phyloP scores from a whole-genome alignment of 2,113 vertebrate genomes.

The Eubucco bourcierii region DNA sequence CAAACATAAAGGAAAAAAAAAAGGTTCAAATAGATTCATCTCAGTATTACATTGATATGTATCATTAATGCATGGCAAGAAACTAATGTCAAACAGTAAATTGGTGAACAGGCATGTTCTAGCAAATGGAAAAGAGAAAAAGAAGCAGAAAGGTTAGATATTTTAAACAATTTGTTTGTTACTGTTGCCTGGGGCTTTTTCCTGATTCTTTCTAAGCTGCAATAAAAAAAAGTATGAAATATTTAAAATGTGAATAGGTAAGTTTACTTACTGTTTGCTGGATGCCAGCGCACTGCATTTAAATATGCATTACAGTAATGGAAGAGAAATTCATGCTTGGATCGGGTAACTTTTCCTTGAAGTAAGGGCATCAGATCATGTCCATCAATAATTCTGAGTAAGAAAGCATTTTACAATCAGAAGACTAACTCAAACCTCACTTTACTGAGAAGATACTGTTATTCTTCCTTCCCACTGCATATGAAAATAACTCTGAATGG shows the following conservation, averaged over 20 bases:
- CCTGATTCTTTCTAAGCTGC: not conserved
- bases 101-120: not conserved
- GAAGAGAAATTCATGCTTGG: slow-evolving; percentile 88
- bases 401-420: slow-evolving; percentile 10
- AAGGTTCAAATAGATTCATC: not conserved
- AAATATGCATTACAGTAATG: slow-evolving; percentile 88
- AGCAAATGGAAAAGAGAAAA: not conserved
- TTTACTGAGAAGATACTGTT: not conserved
- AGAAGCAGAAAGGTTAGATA: not conserved
- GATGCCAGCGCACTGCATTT: slow-evolving; percentile 87
- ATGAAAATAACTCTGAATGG: not conserved
- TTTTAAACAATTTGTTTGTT: not conserved
- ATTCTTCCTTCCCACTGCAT: not conserved
- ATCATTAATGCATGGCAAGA: not conserved
- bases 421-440: not conserved
- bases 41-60: not conserved
- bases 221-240: not conserved
- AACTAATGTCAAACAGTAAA: not conserved
- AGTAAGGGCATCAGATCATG: slow-evolving; percentile 86
- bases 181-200: not conserved
- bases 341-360: slow-evolving; percentile 61
- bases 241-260: not conserved
- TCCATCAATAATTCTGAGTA: slow-evolving; percentile 82
- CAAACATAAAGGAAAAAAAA: not conserved
- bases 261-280: slow-evolving; percentile 81